A percentile compares a stretch with the other conserved stretches of the same genome.
Conservation (phyloP, 2,113 vertebrate genomes). For the Aythya baeri region DNA sequence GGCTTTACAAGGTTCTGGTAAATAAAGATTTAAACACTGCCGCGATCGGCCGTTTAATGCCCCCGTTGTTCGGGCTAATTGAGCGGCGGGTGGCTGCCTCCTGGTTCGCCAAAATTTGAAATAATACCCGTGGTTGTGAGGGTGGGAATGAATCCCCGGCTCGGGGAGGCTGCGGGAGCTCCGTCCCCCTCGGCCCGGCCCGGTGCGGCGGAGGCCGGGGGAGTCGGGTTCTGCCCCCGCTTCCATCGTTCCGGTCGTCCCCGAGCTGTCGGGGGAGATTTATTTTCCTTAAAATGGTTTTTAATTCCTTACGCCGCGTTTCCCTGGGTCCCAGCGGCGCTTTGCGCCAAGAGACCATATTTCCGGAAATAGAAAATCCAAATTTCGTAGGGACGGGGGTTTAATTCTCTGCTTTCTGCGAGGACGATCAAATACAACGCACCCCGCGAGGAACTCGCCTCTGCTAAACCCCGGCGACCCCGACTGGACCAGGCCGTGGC, state of each 20-base stretch:
- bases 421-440: not conserved
- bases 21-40: slow-evolving; percentile 96
- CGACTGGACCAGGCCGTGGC: not conserved
- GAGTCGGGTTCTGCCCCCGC: not conserved
- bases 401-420: not conserved
- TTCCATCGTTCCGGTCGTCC: not conserved
- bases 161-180: not conserved
- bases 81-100: slow-evolving; percentile 84
- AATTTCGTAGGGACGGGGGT: not conserved
- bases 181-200: not conserved
- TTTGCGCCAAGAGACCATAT: not conserved
- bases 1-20: slow-evolving; percentile 92
- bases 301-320: not conserved
- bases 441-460: not conserved
- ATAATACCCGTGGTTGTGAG: not conserved
- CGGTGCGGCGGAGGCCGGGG: not conserved
- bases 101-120: slow-evolving; percentile 66
- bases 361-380: not conserved
- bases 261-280: not conserved
- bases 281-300: not conserved
- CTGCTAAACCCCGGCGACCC: not conserved
- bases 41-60: slow-evolving; percentile 89
- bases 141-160: not conserved
- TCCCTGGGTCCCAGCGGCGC: not conserved
- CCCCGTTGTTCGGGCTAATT: slow-evolving; percentile 90